These are phyloP conservation scores for Promerops cafer DNA, from an alignment of 2,113 vertebrate genomes.

Conservation along the genomic window DNA sequence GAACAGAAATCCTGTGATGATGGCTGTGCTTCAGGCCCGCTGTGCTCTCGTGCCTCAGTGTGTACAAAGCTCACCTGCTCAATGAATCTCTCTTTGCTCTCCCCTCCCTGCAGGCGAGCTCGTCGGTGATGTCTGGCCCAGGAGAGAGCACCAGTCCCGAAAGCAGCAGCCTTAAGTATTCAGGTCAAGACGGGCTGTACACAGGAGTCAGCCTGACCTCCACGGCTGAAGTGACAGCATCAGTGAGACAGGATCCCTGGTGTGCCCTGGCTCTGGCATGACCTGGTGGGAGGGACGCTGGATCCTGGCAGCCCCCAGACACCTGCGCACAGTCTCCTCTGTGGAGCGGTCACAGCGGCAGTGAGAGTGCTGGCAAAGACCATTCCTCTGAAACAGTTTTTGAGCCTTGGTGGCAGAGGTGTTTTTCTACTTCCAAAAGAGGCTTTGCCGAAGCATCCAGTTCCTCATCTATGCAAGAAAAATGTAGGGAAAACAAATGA, in stretches of 20 bases:
- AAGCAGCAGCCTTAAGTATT: conserved; percentile 83
- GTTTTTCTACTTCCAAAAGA: background rate
- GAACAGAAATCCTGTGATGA: background rate
- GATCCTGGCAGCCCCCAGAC: conserved; percentile 23
- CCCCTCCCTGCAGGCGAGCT: conserved; percentile 74
- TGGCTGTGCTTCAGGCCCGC: fast-evolving
- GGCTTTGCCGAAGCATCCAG: conserved; percentile 34
- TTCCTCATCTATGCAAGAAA: conserved; percentile 66
- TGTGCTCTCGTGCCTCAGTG: fast-evolving
- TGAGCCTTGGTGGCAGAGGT: conserved; percentile 71
- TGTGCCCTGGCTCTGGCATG: conserved; percentile 92
- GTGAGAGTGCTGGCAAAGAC: conserved; percentile 49
- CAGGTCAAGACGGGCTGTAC: conserved; percentile 89
- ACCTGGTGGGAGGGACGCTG: conserved; percentile 41
- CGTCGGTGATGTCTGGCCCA: conserved; percentile 80
- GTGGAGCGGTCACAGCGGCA: background rate
- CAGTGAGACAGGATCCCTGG: conserved; percentile 90
- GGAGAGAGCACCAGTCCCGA: conserved; percentile 80
- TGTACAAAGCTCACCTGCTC: background rate
- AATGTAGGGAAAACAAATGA: conserved; percentile 24
- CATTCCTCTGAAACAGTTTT: conserved; percentile 47
- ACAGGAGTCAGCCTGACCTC: conserved; percentile 86
- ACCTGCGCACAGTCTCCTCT: background rate
- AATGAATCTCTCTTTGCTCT: background rate
- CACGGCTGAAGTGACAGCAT: conserved; percentile 81